Evolutionary conservation across 1,140 invertebrate genomes (phyloP).

Genomic region (Oryzaephilus surinamensis): DNA sequence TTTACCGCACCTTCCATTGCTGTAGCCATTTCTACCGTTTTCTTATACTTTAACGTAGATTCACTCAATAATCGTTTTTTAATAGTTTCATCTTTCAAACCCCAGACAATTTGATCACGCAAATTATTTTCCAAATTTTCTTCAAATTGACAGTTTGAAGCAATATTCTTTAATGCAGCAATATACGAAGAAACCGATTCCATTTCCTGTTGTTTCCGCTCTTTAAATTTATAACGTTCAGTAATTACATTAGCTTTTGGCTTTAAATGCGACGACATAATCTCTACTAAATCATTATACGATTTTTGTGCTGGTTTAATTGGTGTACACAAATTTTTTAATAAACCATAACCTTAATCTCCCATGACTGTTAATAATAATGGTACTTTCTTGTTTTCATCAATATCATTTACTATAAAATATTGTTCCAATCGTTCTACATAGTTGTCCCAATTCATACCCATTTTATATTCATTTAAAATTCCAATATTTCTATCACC

Average conservation of each 20-base stretch:
- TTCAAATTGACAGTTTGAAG: constrained; percentile 3
- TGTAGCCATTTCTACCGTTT: neutral
- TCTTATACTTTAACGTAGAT: neutral
- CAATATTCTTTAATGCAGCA: neutral
- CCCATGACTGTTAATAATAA: too few species aligned
- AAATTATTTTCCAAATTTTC: constrained; percentile 15
- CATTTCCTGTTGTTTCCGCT: neutral
- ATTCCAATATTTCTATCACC: too few species aligned
- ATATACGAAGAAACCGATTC: neutral
- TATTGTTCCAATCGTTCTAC: too few species aligned
- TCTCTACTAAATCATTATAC: neutral
- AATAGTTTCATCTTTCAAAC: neutral
- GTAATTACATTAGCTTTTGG: neutral
- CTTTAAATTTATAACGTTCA: neutral
- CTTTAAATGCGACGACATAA: neutral
- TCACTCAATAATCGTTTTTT: neutral
- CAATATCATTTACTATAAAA: too few species aligned
- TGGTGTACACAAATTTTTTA: too few species aligned
- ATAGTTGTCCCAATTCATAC: too few species aligned
- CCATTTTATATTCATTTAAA: too few species aligned
- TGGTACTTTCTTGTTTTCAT: too few species aligned
- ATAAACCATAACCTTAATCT: too few species aligned
- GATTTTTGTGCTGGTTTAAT: too few species aligned
- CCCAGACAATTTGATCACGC: constrained; percentile 15
- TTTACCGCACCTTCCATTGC: neutral